Percentiles rank a stretch among this genome's conserved stretches.
Conservation (phyloP, 2,888 invertebrate genomes). For the Coecobrya sp. region DNA sequence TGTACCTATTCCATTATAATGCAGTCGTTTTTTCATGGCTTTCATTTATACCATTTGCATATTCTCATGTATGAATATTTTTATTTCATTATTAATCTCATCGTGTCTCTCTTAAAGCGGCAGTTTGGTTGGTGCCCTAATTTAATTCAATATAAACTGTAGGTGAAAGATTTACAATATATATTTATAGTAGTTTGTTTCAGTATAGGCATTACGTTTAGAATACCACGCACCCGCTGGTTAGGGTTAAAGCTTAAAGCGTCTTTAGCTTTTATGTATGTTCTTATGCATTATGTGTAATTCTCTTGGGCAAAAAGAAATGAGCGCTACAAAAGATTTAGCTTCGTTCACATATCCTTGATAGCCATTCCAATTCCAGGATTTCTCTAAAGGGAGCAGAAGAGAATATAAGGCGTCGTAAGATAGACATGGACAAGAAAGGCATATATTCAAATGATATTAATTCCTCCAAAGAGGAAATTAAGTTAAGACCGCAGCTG, state of each 20-base stretch:
- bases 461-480: conserved; percentile 77
- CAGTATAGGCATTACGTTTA: too few relatives aligned
- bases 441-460: conserved; percentile 73
- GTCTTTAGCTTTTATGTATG: conserved; percentile 11
- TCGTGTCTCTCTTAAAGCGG: background rate
- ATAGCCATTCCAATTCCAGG: conserved; percentile 52
- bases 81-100: background rate
- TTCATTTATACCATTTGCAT: too few relatives aligned
- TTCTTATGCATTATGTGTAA: conserved; percentile 59
- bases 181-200: background rate
- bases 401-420: conserved; percentile 4
- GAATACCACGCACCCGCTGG: background rate
- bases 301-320: conserved; percentile 56
- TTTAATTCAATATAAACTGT: background rate
- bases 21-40: background rate
- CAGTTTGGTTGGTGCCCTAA: background rate
- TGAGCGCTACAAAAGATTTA: conserved; percentile 43
- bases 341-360: background rate
- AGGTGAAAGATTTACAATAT: background rate
- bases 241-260: background rate
- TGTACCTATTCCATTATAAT: background rate
- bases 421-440: background rate
- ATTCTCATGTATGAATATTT: background rate
- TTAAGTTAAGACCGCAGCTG: conserved; percentile 77
- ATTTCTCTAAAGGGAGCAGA: conserved; percentile 34